Conservation (phyloP, 2,113 vertebrate species). For the Notarius quadriscutis region DNA sequence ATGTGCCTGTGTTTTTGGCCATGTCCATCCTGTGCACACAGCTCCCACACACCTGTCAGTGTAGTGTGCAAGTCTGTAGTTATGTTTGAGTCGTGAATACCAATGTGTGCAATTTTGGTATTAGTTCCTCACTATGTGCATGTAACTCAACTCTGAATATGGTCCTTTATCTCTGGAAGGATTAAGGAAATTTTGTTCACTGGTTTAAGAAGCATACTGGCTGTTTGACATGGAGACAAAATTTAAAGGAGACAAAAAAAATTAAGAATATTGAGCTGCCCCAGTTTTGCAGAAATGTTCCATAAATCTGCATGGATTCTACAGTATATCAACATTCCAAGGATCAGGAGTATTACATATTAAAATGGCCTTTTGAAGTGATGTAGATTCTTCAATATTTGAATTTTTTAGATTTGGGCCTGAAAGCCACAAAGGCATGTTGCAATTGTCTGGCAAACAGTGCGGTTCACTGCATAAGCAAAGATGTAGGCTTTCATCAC, state of each 20-base stretch:
- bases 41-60: not conserved
- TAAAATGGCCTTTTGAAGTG: conserved; percentile 21
- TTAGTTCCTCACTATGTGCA: not conserved
- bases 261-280: not conserved
- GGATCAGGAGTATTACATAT: not conserved
- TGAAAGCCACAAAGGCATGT: conserved; percentile 6
- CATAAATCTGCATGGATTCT: not conserved
- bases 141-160: not conserved
- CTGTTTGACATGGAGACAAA: not conserved
- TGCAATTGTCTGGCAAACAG: not conserved
- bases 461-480: not conserved
- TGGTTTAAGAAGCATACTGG: not conserved
- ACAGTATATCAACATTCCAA: not conserved
- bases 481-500: not conserved
- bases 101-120: not conserved
- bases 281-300: conserved; percentile 4
- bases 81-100: not conserved
- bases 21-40: not conserved
- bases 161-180: not conserved
- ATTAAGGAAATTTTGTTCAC: not conserved
- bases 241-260: not conserved
- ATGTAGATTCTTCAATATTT: not conserved
- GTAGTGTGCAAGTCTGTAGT: not conserved
- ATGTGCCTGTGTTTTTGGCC: not conserved
- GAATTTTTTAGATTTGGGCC: not conserved